Evolutionary conservation across 2,888 invertebrate species (phyloP).

Genomic region (Marronus borbonicus): DNA sequence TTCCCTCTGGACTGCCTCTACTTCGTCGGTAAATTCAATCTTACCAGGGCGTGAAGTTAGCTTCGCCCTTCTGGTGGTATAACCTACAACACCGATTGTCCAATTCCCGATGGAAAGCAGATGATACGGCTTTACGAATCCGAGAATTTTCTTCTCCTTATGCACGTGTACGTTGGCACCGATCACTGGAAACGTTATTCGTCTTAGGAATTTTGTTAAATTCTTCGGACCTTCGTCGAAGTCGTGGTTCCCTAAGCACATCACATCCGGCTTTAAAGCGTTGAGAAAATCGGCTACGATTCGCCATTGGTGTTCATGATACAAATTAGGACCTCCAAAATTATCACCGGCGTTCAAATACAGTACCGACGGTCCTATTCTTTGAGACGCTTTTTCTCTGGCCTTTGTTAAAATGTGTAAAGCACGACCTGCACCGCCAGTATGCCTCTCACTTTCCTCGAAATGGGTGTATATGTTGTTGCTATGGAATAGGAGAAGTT

Average conservation of each 20-base stretch:
- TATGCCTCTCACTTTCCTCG: constrained; percentile 73
- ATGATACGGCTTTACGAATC: constrained; percentile 72
- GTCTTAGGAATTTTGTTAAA: constrained; percentile 81
- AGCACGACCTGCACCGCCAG: constrained; percentile 90
- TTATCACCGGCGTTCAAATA: constrained; percentile 95
- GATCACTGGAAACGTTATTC: constrained; percentile 81
- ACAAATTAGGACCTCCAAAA: constrained; percentile 92
- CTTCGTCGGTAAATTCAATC: constrained; percentile 30
- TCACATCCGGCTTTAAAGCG: constrained; percentile 83
- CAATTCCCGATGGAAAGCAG: constrained; percentile 77
- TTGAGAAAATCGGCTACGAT: constrained; percentile 87
- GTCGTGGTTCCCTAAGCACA: constrained; percentile 92
- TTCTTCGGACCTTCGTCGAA: constrained; percentile 88
- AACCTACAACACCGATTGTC: constrained; percentile 88
- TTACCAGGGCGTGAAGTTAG: background rate
- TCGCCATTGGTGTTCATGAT: constrained; percentile 85
- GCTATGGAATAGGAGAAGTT: constrained; percentile 87
- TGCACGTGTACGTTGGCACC: constrained; percentile 80
- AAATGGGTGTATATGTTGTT: constrained; percentile 94
- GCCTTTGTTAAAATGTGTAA: constrained; percentile 77
- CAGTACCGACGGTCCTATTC: constrained; percentile 78
- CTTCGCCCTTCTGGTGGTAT: constrained; percentile 72
- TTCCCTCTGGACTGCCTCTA: constrained; percentile 23
- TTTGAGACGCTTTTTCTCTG: constrained; percentile 71
- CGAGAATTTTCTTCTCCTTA: constrained; percentile 76